Conservation (phyloP, 2,797 vertebrate species). For the Centropyge bicolor region DNA sequence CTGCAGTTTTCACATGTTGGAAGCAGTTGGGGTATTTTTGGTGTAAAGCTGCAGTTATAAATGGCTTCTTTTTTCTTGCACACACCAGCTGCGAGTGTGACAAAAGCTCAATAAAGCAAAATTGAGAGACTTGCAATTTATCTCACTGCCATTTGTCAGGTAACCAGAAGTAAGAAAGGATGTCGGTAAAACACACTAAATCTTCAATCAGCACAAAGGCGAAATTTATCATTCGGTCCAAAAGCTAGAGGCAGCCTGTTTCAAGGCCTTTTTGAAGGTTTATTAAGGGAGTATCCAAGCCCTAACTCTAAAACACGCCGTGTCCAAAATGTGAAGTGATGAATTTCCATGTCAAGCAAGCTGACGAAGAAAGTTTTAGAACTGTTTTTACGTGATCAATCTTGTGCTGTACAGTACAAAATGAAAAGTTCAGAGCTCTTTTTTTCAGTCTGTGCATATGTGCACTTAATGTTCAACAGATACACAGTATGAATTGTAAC, state of each 20-base stretch:
- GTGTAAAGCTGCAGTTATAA: not conserved
- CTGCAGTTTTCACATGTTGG: not conserved
- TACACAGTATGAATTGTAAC: constrained; percentile 20
- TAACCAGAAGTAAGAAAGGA: not conserved
- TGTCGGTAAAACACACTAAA: not conserved
- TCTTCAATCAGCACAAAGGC: not conserved
- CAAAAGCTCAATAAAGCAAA: constrained; percentile 25
- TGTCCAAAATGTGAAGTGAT: not conserved
- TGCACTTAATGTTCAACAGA: constrained; percentile 9
- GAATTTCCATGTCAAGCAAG: not conserved
- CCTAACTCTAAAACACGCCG: not conserved
- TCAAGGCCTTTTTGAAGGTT: not conserved
- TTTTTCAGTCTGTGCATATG: constrained; percentile 17
- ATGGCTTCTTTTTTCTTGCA: not conserved
- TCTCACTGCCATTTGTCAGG: not conserved
- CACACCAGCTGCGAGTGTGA: constrained; percentile 15
- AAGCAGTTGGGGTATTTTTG: not conserved
- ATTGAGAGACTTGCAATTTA: constrained; percentile 20
- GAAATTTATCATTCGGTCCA: not conserved
- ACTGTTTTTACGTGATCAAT: not conserved
- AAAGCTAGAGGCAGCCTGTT: constrained; percentile 7
- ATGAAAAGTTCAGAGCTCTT: not conserved
- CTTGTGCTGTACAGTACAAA: not conserved
- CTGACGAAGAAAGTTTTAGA: not conserved
- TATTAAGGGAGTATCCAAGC: not conserved